These are phyloP conservation scores for Accipiter cooperii DNA, from an alignment of 2,113 vertebrate species.

Conservation along the genomic window DNA sequence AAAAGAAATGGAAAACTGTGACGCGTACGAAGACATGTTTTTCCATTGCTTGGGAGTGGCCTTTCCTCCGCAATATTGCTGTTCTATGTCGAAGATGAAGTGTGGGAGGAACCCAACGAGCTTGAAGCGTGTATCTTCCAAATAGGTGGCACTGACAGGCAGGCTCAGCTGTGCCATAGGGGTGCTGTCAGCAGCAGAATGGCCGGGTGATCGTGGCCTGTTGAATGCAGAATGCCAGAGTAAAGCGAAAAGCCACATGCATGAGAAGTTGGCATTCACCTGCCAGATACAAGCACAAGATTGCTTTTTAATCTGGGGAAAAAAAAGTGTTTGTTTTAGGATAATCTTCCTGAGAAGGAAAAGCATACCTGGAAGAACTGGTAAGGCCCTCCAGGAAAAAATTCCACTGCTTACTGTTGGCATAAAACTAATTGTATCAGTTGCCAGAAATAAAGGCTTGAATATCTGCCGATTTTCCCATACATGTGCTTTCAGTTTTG, in stretches of 20 bases:
- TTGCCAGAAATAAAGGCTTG: conserved; percentile 22
- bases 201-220: background rate
- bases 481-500: background rate
- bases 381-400: background rate
- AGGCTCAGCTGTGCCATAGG: background rate
- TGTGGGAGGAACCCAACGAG: background rate
- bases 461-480: background rate
- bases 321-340: background rate
- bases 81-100: background rate
- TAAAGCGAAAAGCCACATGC: background rate
- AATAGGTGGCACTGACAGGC: background rate
- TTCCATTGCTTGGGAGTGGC: background rate
- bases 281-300: background rate
- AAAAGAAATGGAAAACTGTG: background rate
- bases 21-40: background rate
- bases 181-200: background rate
- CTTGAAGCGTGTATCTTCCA: background rate
- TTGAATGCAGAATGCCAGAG: background rate
- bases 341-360: background rate
- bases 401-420: background rate
- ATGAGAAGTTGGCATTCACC: background rate
- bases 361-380: background rate
- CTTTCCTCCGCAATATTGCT: background rate
- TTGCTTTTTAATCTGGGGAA: background rate
- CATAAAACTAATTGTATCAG: background rate